Percentiles rank a stretch among this genome's conserved stretches.
phyloP scores from a whole-genome alignment of 2,113 vertebrate genomes.

The Sigmodon hispidus region DNA sequence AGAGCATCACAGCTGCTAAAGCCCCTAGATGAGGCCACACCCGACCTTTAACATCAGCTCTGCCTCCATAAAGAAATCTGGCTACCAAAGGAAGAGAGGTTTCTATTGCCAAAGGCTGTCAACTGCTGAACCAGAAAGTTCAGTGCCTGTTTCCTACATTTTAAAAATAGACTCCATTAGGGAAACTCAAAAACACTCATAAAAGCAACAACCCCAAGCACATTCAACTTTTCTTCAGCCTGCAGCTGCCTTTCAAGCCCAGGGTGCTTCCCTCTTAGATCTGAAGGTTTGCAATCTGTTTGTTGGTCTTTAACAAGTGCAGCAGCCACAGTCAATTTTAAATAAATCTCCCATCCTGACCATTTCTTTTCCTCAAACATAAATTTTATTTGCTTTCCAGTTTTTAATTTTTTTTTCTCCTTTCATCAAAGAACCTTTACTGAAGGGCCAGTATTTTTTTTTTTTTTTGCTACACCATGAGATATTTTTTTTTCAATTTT shows the following conservation, averaged over 20 bases:
- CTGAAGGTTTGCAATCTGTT: constrained; percentile 45
- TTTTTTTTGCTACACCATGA: not conserved
- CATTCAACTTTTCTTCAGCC: not conserved
- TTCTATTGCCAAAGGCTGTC: constrained; percentile 17
- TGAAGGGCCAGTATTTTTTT: not conserved
- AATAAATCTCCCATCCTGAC: not conserved
- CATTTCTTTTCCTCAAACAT: constrained; percentile 41
- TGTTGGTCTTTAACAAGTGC: constrained; percentile 32
- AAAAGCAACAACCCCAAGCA: constrained; percentile 3
- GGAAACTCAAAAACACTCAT: not conserved
- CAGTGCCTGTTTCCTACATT: not conserved
- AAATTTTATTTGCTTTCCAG: constrained; percentile 32
- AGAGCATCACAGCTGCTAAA: not conserved
- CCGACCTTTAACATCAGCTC: not conserved
- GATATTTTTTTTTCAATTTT: constrained; percentile 42
- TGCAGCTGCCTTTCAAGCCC: constrained; percentile 28
- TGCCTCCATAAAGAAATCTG: not conserved
- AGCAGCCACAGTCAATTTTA: not conserved
- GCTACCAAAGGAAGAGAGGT: not conserved
- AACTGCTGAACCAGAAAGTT: constrained; percentile 17
- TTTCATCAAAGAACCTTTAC: not conserved
- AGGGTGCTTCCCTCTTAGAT: constrained; percentile 13
- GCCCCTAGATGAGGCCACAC: not conserved
- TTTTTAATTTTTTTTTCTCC: not conserved
- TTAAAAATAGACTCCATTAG: not conserved